These are phyloP conservation scores for Atrichornis clamosus DNA, from an alignment of 2,113 vertebrate genomes.

Conservation along the genomic window DNA sequence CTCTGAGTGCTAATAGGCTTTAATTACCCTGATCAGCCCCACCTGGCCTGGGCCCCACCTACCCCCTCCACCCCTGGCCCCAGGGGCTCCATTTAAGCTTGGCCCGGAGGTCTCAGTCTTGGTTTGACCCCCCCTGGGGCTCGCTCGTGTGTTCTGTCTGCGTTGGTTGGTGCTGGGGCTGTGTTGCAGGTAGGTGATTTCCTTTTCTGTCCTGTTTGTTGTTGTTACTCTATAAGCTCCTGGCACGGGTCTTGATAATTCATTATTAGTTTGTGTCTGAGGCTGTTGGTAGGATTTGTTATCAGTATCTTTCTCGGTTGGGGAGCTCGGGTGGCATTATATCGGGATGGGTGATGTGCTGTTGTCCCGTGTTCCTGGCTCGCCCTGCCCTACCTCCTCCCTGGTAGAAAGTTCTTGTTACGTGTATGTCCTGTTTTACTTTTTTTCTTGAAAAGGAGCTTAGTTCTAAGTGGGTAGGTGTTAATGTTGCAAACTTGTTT, in stretches of 20 bases:
- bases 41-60: background rate
- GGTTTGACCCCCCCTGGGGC: accelerated
- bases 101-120: accelerated
- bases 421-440: too few relatives aligned
- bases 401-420: background rate
- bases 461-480: background rate
- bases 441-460: background rate
- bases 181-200: accelerated
- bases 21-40: background rate
- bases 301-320: background rate
- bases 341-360: background rate
- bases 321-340: background rate
- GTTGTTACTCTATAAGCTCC: accelerated
- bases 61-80: accelerated
- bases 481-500: background rate
- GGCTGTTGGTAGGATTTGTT: background rate
- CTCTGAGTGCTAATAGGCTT: background rate
- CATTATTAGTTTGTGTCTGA: accelerated
- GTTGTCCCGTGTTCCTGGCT: background rate
- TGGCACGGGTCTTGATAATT: background rate
- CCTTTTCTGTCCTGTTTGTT: accelerated
- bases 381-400: background rate
- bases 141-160: accelerated
- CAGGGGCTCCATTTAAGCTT: background rate
- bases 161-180: accelerated